phyloP scores from a whole-genome alignment of 2,113 vertebrate species.

The Camelus dromedarius region DNA sequence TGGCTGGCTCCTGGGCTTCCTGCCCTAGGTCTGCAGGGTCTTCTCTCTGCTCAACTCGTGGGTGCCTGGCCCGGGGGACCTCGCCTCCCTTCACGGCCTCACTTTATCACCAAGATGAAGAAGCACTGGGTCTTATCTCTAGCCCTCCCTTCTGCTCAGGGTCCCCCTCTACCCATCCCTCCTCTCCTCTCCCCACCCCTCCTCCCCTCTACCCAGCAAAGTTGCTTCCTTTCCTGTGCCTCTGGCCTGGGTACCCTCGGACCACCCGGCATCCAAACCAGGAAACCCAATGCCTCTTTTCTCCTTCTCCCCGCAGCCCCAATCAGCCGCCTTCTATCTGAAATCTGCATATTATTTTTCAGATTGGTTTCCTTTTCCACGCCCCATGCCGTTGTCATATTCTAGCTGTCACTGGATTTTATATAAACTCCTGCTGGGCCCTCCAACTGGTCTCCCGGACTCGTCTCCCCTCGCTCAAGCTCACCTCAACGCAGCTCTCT shows the following conservation, averaged over 20 bases:
- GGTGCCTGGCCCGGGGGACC: background rate
- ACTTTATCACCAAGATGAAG: background rate
- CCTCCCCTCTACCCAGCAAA: background rate
- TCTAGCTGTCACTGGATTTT: background rate
- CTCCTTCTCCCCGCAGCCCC: background rate
- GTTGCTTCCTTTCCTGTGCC: background rate
- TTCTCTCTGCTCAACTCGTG: background rate
- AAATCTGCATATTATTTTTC: background rate
- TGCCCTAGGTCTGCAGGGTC: background rate
- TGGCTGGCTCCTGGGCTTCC: background rate
- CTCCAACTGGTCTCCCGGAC: background rate
- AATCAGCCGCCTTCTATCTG: background rate
- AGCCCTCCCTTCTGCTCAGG: background rate
- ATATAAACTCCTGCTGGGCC: background rate
- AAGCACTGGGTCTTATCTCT: background rate
- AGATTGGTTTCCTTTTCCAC: background rate
- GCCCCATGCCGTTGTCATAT: rapidly evolving
- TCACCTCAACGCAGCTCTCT: background rate
- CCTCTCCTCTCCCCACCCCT: background rate
- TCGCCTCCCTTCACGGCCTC: background rate
- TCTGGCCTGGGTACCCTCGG: background rate
- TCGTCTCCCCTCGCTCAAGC: background rate
- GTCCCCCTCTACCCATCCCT: background rate
- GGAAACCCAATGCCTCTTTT: background rate
- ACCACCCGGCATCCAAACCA: background rate